A percentile compares a stretch with the other conserved stretches of the same genome.
These are phyloP conservation scores for Dendrophyllia cribrosa DNA, from an alignment of 64 coral and sea anemone species.

Conservation along the genomic window DNA sequence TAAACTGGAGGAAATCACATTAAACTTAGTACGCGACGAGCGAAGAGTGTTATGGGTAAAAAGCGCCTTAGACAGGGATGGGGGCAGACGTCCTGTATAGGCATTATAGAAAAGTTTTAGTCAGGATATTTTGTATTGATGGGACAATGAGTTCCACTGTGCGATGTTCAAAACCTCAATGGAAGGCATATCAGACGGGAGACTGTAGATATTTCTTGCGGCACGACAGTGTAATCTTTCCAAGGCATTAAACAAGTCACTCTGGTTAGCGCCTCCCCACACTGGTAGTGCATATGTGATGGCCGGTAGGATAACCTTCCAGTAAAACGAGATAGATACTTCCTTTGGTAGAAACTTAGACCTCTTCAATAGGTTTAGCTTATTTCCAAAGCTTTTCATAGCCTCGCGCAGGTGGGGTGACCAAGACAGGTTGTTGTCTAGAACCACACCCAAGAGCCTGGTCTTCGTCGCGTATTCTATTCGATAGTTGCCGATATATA, in stretches of 20 bases:
- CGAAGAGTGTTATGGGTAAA: no score
- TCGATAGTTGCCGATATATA: not conserved
- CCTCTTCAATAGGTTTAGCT: not conserved
- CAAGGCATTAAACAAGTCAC: not conserved
- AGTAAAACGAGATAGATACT: not conserved
- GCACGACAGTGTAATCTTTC: not conserved
- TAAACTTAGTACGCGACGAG: no score
- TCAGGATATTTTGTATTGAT: not conserved
- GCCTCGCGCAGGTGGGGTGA: not conserved
- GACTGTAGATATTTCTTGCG: not conserved
- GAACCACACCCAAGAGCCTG: not conserved
- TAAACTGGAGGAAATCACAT: no score
- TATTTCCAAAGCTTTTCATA: conserved; percentile 18
- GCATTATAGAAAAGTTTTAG: not conserved
- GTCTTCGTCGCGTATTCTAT: not conserved
- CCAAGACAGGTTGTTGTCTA: conserved; percentile 15
- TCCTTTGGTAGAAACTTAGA: not conserved
- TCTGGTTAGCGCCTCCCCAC: not conserved
- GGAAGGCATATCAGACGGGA: not conserved
- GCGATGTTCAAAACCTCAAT: not conserved
- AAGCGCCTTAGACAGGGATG: no score
- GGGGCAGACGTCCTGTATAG: no score
- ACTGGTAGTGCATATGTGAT: conserved; percentile 7
- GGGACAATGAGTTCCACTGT: not conserved
- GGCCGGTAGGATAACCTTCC: not conserved